Conservation (phyloP, 2,113 vertebrate species). For the Catharus minimus region DNA sequence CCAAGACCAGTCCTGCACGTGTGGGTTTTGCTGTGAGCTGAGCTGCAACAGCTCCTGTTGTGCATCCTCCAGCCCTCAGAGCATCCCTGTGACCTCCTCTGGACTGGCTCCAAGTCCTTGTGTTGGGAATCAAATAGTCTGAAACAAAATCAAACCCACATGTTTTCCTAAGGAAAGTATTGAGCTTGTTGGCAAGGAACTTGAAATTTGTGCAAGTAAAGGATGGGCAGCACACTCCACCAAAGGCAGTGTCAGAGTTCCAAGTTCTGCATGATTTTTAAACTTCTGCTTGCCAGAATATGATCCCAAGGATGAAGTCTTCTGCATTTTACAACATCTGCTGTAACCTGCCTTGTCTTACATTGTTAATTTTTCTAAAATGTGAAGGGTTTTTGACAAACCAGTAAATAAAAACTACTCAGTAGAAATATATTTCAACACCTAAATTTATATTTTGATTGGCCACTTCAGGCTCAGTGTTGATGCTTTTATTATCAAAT, state of each 20-base stretch:
- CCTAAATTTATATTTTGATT: neutral
- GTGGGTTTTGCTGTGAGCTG: neutral
- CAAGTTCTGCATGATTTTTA: neutral
- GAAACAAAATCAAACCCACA: neutral
- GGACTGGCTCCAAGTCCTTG: neutral
- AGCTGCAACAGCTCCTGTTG: accelerated
- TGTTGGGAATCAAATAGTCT: neutral
- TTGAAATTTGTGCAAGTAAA: neutral
- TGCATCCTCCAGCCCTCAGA: neutral
- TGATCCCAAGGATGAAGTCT: neutral
- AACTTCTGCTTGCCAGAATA: neutral
- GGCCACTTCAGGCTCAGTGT: neutral
- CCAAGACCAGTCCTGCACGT: neutral
- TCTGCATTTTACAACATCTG: neutral
- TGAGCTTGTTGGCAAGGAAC: neutral
- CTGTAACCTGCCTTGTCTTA: neutral
- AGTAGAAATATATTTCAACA: neutral
- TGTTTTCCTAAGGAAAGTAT: neutral
- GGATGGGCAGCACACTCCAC: neutral
- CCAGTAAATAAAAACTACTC: neutral
- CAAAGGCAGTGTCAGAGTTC: neutral
- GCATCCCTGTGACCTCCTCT: neutral
- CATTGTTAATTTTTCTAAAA: neutral
- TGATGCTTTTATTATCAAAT: neutral
- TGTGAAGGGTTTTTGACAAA: accelerated